Conservation (phyloP, 2,888 invertebrate genomes). For the Eumacrocentrus americanus region DNA sequence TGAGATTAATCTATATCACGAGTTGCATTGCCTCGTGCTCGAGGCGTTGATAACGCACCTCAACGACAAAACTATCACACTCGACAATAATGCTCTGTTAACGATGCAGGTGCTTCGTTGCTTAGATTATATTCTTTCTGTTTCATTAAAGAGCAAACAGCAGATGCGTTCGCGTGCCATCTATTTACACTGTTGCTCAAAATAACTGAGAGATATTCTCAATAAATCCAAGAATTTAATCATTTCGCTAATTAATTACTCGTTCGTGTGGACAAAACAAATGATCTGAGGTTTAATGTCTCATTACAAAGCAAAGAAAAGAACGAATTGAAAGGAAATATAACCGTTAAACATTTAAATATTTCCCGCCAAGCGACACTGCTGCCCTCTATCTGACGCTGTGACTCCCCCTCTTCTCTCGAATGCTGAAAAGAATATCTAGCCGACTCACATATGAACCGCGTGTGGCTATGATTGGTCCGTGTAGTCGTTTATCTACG, state of each 20-base stretch:
- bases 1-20: constrained; percentile 26
- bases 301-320: not conserved
- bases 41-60: constrained; percentile 29
- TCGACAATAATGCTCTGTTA: too few species aligned
- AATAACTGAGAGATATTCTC: too few species aligned
- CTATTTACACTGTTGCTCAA: too few species aligned
- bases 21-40: constrained; percentile 28
- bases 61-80: constrained; percentile 11
- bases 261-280: too few species aligned
- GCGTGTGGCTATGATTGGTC: constrained; percentile 37
- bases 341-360: not conserved
- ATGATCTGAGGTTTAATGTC: too few species aligned
- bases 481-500: constrained; percentile 39
- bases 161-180: too few species aligned
- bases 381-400: constrained; percentile 3
- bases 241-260: too few species aligned
- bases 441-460: not conserved
- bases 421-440: too few species aligned
- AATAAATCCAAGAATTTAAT: too few species aligned
- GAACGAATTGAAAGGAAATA: not conserved
- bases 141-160: too few species aligned
- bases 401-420: not conserved
- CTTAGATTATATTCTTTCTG: too few species aligned
- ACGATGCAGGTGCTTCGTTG: too few species aligned
- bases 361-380: not conserved